Conservation (phyloP, 1,140 invertebrate genomes). For the Phocides pigmalion region DNA sequence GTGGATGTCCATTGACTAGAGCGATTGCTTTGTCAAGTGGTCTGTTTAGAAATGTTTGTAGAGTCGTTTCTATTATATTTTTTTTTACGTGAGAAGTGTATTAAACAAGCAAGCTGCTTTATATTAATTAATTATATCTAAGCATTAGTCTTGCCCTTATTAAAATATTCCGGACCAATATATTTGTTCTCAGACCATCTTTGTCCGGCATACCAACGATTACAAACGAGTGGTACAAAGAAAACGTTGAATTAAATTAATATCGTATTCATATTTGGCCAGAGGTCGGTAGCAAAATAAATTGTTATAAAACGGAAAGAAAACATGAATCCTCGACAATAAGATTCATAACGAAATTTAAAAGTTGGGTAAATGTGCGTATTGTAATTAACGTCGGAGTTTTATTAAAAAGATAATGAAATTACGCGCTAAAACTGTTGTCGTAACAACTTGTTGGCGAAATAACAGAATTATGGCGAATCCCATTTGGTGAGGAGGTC, state of each 20-base stretch:
- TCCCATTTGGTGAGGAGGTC: constrained; percentile 64
- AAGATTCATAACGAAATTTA: constrained; percentile 21
- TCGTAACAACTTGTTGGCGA: constrained; percentile 55
- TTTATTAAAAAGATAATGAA: constrained; percentile 50
- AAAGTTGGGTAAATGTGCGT: constrained; percentile 19
- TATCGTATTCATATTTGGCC: constrained; percentile 3
- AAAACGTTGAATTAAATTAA: not conserved
- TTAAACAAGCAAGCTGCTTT: too few species aligned
- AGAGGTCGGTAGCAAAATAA: constrained; percentile 24
- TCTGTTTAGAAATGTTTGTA: too few species aligned
- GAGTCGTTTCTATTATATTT: too few species aligned
- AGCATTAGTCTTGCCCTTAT: too few species aligned
- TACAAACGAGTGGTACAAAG: not conserved
- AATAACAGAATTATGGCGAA: constrained; percentile 74
- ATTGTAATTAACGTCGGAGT: constrained; percentile 29
- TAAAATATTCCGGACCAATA: too few species aligned
- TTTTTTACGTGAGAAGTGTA: too few species aligned
- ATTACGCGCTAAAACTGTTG: constrained; percentile 44
- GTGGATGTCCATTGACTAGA: too few species aligned
- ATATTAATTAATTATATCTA: too few species aligned
- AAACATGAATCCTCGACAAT: constrained; percentile 4
- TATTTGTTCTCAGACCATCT: too few species aligned
- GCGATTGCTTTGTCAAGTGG: too few species aligned
- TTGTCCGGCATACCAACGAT: too few species aligned
- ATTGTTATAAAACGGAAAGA: constrained; percentile 19